phyloP scores from a whole-genome alignment of 2,888 invertebrate genomes.

The Pachymerium ferrugineum region DNA sequence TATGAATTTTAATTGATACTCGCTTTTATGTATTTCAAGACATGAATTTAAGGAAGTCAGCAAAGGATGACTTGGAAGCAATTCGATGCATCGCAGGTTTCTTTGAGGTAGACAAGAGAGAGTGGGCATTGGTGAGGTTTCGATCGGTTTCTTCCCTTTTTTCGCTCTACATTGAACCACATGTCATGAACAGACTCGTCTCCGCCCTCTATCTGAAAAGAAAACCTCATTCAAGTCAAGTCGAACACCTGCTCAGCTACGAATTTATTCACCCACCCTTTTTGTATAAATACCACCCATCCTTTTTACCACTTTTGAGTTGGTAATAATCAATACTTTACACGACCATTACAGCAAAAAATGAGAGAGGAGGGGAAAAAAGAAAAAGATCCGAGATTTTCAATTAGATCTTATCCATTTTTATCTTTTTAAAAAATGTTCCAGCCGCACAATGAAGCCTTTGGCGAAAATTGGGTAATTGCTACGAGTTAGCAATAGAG shows the following conservation, averaged over 20 bases:
- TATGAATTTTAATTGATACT: too few relatives aligned
- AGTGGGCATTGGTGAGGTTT: background rate
- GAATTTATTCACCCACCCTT: background rate
- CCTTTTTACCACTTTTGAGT: background rate
- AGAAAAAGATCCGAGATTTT: too few relatives aligned
- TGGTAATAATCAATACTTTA: background rate
- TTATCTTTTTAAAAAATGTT: too few relatives aligned
- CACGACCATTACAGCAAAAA: too few relatives aligned
- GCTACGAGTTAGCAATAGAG: background rate
- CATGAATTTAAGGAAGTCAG: too few relatives aligned
- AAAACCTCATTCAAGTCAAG: constrained; percentile 1
- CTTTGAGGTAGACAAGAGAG: too few relatives aligned
- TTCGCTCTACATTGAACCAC: background rate
- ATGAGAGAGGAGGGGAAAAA: too few relatives aligned
- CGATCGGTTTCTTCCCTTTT: background rate
- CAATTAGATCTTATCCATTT: too few relatives aligned
- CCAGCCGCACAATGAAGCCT: too few relatives aligned
- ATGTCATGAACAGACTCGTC: constrained; percentile 6
- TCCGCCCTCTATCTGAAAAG: background rate
- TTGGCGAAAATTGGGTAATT: background rate
- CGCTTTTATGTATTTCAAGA: too few relatives aligned
- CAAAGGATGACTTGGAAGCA: too few relatives aligned
- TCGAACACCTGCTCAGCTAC: background rate
- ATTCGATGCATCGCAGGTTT: too few relatives aligned
- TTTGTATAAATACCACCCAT: background rate